Conservation (phyloP, 2,113 vertebrate species). For the Tauraco erythrolophus region DNA sequence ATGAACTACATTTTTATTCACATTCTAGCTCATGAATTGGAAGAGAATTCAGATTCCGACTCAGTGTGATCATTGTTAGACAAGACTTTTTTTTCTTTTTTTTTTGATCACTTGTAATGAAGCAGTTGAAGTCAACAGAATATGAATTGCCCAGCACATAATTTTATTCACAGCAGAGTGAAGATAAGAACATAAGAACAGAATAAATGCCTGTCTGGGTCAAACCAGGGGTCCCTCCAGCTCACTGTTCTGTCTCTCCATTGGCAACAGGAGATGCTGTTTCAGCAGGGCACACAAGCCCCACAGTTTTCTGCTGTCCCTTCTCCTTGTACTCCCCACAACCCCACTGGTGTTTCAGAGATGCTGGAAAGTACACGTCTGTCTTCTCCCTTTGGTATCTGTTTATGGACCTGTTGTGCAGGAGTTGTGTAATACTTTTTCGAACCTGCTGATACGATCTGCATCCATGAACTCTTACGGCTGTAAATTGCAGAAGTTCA, state of each 20-base stretch:
- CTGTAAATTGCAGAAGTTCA: not conserved
- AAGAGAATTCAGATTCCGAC: constrained; percentile 12
- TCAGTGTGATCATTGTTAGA: not conserved
- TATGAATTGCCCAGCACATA: not conserved
- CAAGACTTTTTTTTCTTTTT: not conserved
- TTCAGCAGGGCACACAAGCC: not conserved
- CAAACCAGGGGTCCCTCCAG: not conserved
- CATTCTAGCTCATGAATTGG: not conserved
- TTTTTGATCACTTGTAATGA: not conserved
- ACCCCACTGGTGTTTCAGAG: not conserved
- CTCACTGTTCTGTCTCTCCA: not conserved
- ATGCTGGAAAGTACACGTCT: not conserved
- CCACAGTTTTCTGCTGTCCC: not conserved
- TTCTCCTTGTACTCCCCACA: not conserved
- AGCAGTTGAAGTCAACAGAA: not conserved
- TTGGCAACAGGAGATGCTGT: not conserved
- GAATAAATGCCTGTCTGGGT: not conserved
- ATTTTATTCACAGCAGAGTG: not conserved
- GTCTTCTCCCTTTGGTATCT: not conserved
- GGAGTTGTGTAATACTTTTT: not conserved
- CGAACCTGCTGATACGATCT: not conserved
- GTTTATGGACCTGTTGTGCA: not conserved
- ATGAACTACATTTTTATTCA: not conserved
- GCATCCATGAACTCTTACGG: not conserved
- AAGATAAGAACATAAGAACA: not conserved